Base-by-base conservation (phyloP, 2,888 invertebrate genomes). In the Lissocephala sabroskyi region DNA sequence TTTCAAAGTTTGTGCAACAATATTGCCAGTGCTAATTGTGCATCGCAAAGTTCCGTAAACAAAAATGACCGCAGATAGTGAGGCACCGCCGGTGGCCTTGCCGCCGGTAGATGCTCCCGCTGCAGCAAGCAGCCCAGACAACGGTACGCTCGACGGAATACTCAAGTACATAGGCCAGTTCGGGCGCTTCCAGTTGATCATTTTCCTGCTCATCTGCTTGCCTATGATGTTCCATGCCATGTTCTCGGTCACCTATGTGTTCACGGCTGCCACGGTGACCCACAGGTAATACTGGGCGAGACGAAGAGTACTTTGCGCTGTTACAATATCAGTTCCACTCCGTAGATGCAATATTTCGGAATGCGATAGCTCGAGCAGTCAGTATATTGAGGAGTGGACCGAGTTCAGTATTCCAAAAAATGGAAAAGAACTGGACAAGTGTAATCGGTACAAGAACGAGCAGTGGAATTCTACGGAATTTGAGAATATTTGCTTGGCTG, bases 261-360 rank as follows among this genome's bases (percentile, higher is more conserved):
- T 92, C 80, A 90, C 91, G 0, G 90, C 92, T 0, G 89, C 89
- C 45, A 87, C 89, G 52, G 84, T 91, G 13, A 87, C 88, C 33
- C 90, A 92, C 86, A 90, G 92, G 92, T 92, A 85, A 79, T 65
- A n/a, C n/a, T n/a, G n/a, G n/a, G n/a, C n/a, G n/a, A n/a, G n/a
- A n/a, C n/a, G n/a, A n/a, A n/a, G n/a, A n/a, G n/a, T n/a, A n/a
- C n/a, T n/a, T n/a, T n/a, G n/a, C n/a, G n/a, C n/a, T n/a, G n/a
- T n/a, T n/a, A n/a, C n/a, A n/a, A n/a, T n/a, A n/a, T n/a, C n/a
- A n/a, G n/a, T n/a, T n/a, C n/a, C 41, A 44, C 23, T 49, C 17
- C 43, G 19, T 64, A 85, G 86, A 70, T 85, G 85, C 61, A 76
- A 79, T 32, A 81, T 85, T 57, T 66, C 80, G 53, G 84, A 85